phyloP scores from a whole-genome alignment of 2,888 invertebrate species.

The Automeris io region DNA sequence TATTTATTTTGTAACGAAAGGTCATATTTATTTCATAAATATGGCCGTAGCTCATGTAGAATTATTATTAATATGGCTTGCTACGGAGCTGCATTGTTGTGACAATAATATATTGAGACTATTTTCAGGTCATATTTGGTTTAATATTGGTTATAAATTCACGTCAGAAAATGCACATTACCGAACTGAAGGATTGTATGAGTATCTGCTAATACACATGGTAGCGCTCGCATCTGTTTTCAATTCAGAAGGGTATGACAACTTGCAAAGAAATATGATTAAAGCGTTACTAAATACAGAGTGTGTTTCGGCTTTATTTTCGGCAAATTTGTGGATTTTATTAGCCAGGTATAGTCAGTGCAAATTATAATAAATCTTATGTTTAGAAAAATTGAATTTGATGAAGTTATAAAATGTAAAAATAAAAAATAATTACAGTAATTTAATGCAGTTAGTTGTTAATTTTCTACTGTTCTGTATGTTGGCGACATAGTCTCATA shows the following conservation, averaged over 20 bases:
- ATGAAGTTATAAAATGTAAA: no score
- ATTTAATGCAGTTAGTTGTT: no score
- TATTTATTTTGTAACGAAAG: not conserved
- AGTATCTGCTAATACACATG: constrained; percentile 35
- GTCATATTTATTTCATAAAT: not conserved
- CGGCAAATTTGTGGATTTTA: constrained; percentile 48
- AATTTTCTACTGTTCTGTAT: no score
- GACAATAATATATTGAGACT: not conserved
- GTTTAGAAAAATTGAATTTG: no score
- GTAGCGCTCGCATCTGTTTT: constrained; percentile 31
- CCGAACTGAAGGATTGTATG: constrained; percentile 35
- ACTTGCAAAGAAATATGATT: constrained; percentile 39
- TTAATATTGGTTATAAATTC: constrained; percentile 36
- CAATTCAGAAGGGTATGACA: constrained; percentile 29
- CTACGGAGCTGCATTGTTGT: no score
- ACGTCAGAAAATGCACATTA: constrained; percentile 14
- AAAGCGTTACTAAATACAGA: constrained; percentile 40
- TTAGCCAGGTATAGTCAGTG: constrained; percentile 41
- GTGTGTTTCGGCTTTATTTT: constrained; percentile 43
- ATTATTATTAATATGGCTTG: no score
- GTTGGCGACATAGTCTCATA: no score
- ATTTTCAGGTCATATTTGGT: constrained; percentile 44
- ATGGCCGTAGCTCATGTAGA: no score
- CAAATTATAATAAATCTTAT: constrained; percentile 4
- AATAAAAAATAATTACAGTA: no score